Base-by-base conservation (phyloP, 2,888 invertebrate species). In the Parnassius orleans region DNA sequence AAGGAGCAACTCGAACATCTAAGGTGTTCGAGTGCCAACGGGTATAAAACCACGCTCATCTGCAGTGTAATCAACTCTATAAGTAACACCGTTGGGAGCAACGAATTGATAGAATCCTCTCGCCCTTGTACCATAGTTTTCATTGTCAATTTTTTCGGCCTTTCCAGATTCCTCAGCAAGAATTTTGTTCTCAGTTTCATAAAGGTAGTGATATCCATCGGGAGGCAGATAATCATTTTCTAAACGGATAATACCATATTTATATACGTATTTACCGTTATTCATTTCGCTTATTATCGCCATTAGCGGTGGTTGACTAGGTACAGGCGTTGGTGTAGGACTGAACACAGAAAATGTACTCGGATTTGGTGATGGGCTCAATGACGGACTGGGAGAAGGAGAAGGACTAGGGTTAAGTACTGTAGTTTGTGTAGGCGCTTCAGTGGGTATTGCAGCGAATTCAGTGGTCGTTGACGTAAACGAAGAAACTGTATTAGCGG, bases 61-160 rank as follows among this genome's bases (percentile, higher is more conserved):
- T 46, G 94, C 93, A 7, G 87, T 85, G 72, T 93, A 93, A 66
- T 90, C 88, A n/a, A 93, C 89, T 52, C 90, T 82, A 73, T 93
- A 92, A 44, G 88, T 87, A 1, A 86, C 78, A 61, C 93, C 93
- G 71, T 94, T 93, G 59, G 93, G 93, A 1, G 94, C 94, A 1
- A 94, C 93, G 76, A 94, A 95, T 69, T 94, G 93, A 76, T 92
- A 95, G 74, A 93, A 94, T 12, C 95, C 95, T 65, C 82, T 86
- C 12, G 77, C 81, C 58, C 79, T 81, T 14, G 83, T 71, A 44
- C 72, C 81, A 0, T 77, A 76, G 12, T 65, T 69, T 44, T 84
- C 81, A 46, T 58, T 77, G 70, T 77, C 76, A n/a, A 84, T 69
- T 61, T 78, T 68, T 65, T 86, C 87, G 0, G 86, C 19, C 43